Evolutionary conservation across 1,140 invertebrate genomes (phyloP).

Genomic region (Pseudomyrmex flavicornis): DNA sequence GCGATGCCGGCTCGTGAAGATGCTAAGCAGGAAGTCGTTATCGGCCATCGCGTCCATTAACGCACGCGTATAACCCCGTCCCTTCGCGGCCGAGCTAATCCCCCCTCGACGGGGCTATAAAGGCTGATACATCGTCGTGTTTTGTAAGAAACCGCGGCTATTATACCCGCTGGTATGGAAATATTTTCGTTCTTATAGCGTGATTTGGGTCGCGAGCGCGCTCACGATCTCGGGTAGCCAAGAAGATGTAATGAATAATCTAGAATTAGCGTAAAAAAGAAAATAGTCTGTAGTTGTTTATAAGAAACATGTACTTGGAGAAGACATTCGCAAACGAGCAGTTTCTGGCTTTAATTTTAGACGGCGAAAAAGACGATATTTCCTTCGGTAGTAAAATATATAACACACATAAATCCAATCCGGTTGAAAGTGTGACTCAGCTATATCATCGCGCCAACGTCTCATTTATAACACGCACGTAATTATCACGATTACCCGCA

Average conservation of each 20-base stretch:
- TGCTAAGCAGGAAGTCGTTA: conserved; percentile 63
- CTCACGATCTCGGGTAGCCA: not conserved
- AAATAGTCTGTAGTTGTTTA: conserved; percentile 28
- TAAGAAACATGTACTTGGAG: not conserved
- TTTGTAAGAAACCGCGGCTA: conserved; percentile 27
- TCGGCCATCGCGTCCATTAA: conserved; percentile 65
- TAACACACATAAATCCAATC: not conserved
- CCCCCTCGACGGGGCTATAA: conserved; percentile 26
- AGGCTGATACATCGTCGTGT: conserved; percentile 44
- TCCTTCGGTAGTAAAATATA: not conserved
- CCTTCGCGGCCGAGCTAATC: conserved; percentile 10
- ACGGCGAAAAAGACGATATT: not conserved
- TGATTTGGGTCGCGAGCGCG: not conserved
- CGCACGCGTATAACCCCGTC: conserved; percentile 28
- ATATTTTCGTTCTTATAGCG: conserved; percentile 34
- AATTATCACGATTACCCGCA: conserved; percentile 36
- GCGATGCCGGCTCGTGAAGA: conserved; percentile 43
- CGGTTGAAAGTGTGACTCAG: not conserved
- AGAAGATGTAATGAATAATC: conserved; percentile 25
- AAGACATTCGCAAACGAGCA: not conserved
- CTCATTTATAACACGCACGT: conserved; percentile 8
- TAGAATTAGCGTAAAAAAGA: conserved; percentile 8
- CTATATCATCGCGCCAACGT: not conserved
- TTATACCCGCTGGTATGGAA: conserved; percentile 28
- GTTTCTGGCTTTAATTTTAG: conserved; percentile 11